These are phyloP conservation scores for Plumapathes pennacea DNA, from an alignment of 92 coral and sea anemone species.

Conservation along the genomic window DNA sequence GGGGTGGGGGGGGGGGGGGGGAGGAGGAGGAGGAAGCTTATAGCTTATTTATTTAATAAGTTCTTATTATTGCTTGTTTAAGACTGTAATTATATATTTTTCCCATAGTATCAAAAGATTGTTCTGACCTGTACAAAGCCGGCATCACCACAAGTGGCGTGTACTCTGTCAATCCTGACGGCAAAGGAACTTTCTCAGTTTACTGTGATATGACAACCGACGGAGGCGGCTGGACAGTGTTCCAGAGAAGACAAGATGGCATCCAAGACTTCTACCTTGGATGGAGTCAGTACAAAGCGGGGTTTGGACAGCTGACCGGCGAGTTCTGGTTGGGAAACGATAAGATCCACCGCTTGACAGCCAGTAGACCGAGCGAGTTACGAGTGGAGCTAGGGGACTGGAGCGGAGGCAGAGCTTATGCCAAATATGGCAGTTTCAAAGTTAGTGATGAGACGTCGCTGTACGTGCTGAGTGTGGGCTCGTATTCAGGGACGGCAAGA, in stretches of 20 bases:
- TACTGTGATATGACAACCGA: constrained; percentile 59
- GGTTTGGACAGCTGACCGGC: constrained; percentile 1
- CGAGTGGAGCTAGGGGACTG: constrained; percentile 5
- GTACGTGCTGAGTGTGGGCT: not conserved
- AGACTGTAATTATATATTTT: too few relatives aligned
- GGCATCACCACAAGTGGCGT: constrained; percentile 49
- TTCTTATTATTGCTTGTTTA: too few relatives aligned
- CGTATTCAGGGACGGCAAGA: too few relatives aligned
- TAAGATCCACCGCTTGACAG: constrained; percentile 37
- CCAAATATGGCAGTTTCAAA: not conserved
- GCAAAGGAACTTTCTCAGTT: constrained; percentile 25
- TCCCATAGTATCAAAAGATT: too few relatives aligned
- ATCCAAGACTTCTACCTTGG: constrained; percentile 1
- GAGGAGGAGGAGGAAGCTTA: too few relatives aligned
- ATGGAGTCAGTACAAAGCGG: constrained; percentile 2
- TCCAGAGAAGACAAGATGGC: constrained; percentile 37
- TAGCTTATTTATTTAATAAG: too few relatives aligned
- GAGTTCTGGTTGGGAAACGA: constrained; percentile 65
- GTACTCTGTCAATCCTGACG: constrained; percentile 48
- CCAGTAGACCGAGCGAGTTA: not conserved
- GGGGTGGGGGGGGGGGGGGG: too few relatives aligned
- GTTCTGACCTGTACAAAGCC: constrained; percentile 55
- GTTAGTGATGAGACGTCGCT: not conserved
- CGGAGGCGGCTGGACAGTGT: constrained; percentile 61
- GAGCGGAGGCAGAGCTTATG: too few relatives aligned